Evolutionary conservation across 2,113 vertebrate genomes (phyloP).

Genomic region (Malaclemys terrapin): DNA sequence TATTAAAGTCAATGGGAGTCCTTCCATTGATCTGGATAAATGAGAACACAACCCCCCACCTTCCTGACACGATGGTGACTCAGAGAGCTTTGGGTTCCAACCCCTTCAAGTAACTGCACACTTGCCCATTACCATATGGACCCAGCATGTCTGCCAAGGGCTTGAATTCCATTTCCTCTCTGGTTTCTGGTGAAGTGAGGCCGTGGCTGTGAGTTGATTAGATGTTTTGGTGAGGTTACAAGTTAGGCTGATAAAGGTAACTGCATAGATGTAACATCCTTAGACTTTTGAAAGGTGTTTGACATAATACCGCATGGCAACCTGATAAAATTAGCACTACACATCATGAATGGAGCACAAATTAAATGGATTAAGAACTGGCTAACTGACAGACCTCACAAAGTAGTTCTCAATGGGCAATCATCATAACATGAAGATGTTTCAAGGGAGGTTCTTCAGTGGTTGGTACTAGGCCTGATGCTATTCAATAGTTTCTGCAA

Average conservation of each 20-base stretch:
- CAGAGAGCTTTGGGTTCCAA: too few relatives aligned
- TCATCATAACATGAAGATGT: rapidly evolving
- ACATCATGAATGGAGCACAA: neutral
- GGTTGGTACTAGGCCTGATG: too few relatives aligned
- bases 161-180: neutral
- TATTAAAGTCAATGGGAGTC: too few relatives aligned
- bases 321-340: neutral
- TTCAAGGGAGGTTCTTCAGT: too few relatives aligned
- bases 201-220: neutral
- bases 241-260: neutral
- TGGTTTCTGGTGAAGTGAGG: rapidly evolving
- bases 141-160: rapidly evolving
- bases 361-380: neutral
- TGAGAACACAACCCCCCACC: too few relatives aligned
- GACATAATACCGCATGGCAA: neutral
- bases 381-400: neutral
- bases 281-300: slow-evolving; percentile 18
- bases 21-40: too few relatives aligned
- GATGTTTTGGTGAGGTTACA: neutral
- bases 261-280: slow-evolving; percentile 11
- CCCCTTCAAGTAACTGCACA: too few relatives aligned
- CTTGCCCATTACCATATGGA: too few relatives aligned
- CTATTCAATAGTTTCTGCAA: too few relatives aligned
- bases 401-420: neutral
- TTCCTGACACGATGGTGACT: too few relatives aligned